Evolutionary conservation across 2,797 vertebrate species (phyloP).

Genomic region (Sebastes oblongus): DNA sequence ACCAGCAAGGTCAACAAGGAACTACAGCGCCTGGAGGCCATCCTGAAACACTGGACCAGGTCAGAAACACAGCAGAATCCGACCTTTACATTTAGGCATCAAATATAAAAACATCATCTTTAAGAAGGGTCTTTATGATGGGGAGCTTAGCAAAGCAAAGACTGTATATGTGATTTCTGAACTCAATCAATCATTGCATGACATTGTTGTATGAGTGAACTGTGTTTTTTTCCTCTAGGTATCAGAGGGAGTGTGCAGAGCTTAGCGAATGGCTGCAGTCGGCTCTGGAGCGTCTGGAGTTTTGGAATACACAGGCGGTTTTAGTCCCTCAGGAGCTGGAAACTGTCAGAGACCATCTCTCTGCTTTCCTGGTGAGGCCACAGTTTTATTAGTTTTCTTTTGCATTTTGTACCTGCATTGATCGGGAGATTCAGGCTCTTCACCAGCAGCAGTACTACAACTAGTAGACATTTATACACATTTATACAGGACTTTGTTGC

Average conservation of each 20-base stretch:
- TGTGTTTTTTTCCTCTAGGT: slow-evolving; percentile 77
- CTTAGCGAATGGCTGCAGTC: slow-evolving; percentile 90
- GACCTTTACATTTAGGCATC: neutral
- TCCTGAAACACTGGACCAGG: slow-evolving; percentile 97
- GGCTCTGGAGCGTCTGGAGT: slow-evolving; percentile 90
- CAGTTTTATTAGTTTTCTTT: neutral
- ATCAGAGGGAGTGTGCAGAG: slow-evolving; percentile 90
- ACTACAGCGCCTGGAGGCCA: slow-evolving; percentile 91
- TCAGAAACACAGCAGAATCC: slow-evolving; percentile 58
- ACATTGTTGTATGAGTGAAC: neutral
- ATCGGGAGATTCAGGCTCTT: neutral
- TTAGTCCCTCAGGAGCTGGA: slow-evolving; percentile 95
- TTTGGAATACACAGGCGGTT: slow-evolving; percentile 95
- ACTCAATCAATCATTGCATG: neutral
- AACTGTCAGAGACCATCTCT: slow-evolving; percentile 91
- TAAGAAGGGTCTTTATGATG: neutral
- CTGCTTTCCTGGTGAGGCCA: slow-evolving; percentile 90
- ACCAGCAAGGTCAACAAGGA: slow-evolving; percentile 91
- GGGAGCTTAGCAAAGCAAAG: neutral
- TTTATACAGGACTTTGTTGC: neutral
- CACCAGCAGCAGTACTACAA: neutral
- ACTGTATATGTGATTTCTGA: neutral
- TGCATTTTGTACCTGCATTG: neutral
- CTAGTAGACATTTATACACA: neutral
- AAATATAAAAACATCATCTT: neutral